Evolutionary conservation across 2,797 vertebrate species (phyloP).

Genomic region (Rhabdomys pumilio): DNA sequence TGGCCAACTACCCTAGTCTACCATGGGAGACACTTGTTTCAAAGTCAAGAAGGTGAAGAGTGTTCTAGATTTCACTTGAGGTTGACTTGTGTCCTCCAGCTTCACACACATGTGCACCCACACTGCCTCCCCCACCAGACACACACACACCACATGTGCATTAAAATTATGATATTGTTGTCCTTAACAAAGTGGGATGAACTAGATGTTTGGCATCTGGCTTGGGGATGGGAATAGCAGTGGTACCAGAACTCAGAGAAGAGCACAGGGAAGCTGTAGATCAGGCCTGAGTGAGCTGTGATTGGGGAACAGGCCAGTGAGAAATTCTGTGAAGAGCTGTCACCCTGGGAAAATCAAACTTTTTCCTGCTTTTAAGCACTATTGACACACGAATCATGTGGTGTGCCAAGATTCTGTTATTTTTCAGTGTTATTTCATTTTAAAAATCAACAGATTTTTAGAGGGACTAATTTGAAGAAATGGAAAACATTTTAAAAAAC

Average conservation of each 20-base stretch:
- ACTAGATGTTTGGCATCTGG: neutral
- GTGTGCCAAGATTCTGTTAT: neutral
- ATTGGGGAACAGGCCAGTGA: neutral
- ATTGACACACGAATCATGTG: neutral
- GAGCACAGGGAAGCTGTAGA: neutral
- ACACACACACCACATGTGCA: neutral
- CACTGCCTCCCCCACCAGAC: neutral
- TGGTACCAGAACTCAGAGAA: neutral
- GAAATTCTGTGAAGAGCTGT: neutral
- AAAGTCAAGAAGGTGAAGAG: neutral
- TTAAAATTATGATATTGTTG: neutral
- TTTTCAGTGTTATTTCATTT: neutral
- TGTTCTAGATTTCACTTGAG: neutral
- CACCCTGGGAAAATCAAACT: neutral
- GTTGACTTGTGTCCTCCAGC: neutral
- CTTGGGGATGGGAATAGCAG: neutral
- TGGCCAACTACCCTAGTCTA: neutral
- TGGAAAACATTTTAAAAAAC: neutral
- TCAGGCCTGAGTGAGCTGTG: neutral
- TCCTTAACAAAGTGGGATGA: no score
- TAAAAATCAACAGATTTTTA: neutral
- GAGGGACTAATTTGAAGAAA: neutral
- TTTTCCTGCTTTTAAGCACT: neutral
- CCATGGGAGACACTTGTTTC: neutral
- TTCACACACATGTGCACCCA: neutral